Evolutionary conservation across 2,888 invertebrate species (phyloP), one percentile per base, ranked within the genome.

Genomic region (Caenorhabditis becei): DNA sequence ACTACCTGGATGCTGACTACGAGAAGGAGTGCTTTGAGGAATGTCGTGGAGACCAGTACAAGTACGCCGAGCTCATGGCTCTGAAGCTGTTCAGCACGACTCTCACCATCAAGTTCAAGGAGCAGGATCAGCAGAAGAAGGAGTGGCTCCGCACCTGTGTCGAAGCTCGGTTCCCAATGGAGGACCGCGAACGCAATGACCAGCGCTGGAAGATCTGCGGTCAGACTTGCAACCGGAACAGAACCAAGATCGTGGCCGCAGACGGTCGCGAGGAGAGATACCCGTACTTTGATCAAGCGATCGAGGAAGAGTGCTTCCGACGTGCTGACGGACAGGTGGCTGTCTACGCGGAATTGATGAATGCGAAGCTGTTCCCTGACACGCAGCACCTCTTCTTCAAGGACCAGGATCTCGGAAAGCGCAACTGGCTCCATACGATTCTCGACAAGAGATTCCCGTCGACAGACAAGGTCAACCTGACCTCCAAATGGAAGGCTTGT

Each of bases 101-200:
- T 2, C 69, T 85, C 20, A 58, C 78, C 44, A 63, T 80, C 35
- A 83, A 83, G 44, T 87, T 87, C 80, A 81, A 84, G 35, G 87
- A 87, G 41, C 87, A 87, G 80, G 86, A 86, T 37, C 83, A 69
- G 8, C 65, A 44, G 37, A 83, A 77, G 71, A 87, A 87, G 65
- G 86, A 86, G 26, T 87, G 87, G 87, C 72, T 87, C 26, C 77
- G 87, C 1, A 71, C 78, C 11, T 86, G 85, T 47, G 83, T 87
- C 16, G 87, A 87, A 51, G 69, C 69, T 1, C 72, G 87, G 24
- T 87, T 83, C 69, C 87, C 85, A 11, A 26, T 83, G 14, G 77
- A 77, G 2, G 86, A 87, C 49, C 78, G 83, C n/a, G 78, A 78
- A n/a, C 80, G 77, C 16, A 66, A 80, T 4, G 83, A 83, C 58